A percentile compares a stretch with the other conserved stretches of the same genome.
These are phyloP conservation scores for Mantis religiosa DNA, from an alignment of 2,888 invertebrate species.

Conservation along the genomic window DNA sequence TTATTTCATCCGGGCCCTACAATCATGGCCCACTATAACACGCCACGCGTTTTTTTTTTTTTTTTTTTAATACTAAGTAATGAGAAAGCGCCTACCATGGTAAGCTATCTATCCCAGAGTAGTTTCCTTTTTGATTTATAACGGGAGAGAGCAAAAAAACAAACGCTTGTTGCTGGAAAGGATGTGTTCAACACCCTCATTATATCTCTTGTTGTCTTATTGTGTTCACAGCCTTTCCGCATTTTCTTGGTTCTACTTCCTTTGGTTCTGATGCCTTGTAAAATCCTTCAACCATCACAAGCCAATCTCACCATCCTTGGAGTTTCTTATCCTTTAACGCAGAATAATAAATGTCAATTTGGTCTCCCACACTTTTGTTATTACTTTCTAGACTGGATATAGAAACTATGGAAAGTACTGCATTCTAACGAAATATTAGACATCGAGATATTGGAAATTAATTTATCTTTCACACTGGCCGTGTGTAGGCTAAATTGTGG, in stretches of 20 bases:
- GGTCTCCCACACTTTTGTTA: too few relatives aligned
- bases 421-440: too few relatives aligned
- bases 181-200: not conserved
- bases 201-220: not conserved
- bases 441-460: too few relatives aligned
- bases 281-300: too few relatives aligned
- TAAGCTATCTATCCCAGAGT: not conserved
- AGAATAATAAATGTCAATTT: too few relatives aligned
- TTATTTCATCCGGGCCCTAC: not conserved
- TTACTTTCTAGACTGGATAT: too few relatives aligned
- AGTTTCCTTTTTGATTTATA: slow-evolving; percentile 10
- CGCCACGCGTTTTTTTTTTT: not conserved
- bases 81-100: not conserved
- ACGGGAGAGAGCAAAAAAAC: not conserved
- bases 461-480: too few relatives aligned
- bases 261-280: not conserved
- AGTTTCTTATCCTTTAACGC: too few relatives aligned
- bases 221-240: not conserved
- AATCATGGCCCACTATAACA: not conserved
- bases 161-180: not conserved
- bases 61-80: not conserved
- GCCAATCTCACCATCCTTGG: too few relatives aligned
- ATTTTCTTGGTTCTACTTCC: not conserved
- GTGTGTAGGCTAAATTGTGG: too few relatives aligned
- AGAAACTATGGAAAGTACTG: too few relatives aligned